phyloP scores from a whole-genome alignment of 2,888 invertebrate genomes.

The Aspidiotus destructor region DNA sequence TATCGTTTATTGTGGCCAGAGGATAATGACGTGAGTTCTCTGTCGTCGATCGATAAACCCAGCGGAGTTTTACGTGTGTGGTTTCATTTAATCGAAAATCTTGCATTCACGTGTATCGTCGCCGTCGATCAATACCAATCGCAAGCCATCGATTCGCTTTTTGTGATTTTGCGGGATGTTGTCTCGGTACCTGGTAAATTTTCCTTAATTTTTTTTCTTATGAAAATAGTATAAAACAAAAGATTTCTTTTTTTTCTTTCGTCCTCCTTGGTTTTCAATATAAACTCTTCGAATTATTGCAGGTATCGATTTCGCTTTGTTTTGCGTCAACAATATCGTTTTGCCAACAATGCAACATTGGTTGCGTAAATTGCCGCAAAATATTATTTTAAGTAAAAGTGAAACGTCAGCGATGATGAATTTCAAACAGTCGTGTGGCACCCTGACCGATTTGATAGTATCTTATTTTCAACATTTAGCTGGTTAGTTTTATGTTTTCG shows the following conservation, averaged over 20 bases:
- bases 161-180: constrained; percentile 69
- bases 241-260: too few relatives aligned
- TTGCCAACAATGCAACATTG: constrained; percentile 89
- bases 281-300: constrained; percentile 11
- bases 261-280: neutral
- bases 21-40: neutral
- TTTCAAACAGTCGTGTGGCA: constrained; percentile 89
- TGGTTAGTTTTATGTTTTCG: constrained; percentile 16
- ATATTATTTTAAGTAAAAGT: constrained; percentile 38
- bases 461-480: constrained; percentile 52
- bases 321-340: constrained; percentile 82
- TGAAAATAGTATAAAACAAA: too few relatives aligned
- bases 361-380: constrained; percentile 54
- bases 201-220: too few relatives aligned
- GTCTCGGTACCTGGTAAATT: constrained; percentile 56
- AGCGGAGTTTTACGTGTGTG: constrained; percentile 66
- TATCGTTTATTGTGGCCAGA: neutral
- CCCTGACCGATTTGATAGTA: constrained; percentile 83
- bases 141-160: constrained; percentile 75
- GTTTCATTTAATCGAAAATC: constrained; percentile 41
- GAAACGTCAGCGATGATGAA: constrained; percentile 61
- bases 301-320: constrained; percentile 80
- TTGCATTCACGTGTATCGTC: constrained; percentile 60
- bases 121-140: constrained; percentile 65
- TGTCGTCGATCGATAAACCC: constrained; percentile 54